A percentile compares a stretch with the other conserved stretches of the same genome.
Conservation (phyloP, 2,797 vertebrate species). For the Bradypus variegatus region DNA sequence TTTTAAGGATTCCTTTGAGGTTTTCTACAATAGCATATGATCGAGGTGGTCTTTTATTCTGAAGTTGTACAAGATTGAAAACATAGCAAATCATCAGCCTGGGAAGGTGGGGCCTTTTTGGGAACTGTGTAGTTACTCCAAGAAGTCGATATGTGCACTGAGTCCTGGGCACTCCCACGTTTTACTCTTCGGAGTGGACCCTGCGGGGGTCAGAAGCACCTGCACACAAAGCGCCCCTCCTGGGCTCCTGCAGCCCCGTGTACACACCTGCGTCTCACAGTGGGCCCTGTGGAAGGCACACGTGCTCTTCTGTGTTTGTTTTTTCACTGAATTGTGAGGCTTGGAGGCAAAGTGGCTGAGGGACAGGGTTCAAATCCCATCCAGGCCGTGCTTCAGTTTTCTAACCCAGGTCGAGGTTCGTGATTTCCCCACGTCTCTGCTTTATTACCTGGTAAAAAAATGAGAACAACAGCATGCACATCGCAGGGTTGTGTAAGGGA, state of each 20-base stretch:
- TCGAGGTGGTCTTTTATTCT: neutral
- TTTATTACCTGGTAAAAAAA: neutral
- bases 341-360: neutral
- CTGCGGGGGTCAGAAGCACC: neutral
- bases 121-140: neutral
- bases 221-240: neutral
- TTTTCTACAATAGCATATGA: neutral
- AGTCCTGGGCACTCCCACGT: neutral
- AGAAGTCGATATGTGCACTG: neutral
- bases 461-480: neutral
- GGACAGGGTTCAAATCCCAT: neutral
- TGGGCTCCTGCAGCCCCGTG: accelerated
- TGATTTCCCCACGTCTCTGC: neutral
- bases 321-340: neutral
- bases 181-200: neutral
- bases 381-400: neutral
- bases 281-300: neutral
- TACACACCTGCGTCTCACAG: accelerated
- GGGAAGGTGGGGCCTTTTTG: neutral
- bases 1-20: neutral
- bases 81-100: neutral
- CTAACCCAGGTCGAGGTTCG: neutral
- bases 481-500: neutral
- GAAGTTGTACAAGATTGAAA: neutral
- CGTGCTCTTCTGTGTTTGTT: neutral